phyloP scores from a whole-genome alignment of 37 sponge, comb jelly and placozoan species.

The Beroe forskalii region DNA sequence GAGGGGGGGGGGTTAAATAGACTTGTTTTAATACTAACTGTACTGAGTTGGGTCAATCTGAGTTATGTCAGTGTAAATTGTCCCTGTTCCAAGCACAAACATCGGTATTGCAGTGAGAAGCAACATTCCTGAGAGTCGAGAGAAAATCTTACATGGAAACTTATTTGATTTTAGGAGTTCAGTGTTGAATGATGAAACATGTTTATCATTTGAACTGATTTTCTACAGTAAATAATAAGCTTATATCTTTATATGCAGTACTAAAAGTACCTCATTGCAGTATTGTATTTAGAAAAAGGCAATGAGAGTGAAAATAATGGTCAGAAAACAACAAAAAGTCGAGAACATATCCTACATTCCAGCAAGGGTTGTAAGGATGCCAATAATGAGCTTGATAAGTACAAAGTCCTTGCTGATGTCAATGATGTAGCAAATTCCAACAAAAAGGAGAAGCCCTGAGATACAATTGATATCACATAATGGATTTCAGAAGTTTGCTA shows the following conservation, averaged over 20 bases:
- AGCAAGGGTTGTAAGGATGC: neutral
- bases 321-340: no score
- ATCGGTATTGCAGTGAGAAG: neutral
- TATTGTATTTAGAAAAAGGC: no score
- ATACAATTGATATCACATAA: neutral
- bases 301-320: no score
- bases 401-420: conserved; percentile 42
- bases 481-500: no score
- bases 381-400: neutral
- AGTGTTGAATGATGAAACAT: no score
- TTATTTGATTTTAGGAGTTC: neutral
- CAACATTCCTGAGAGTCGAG: neutral
- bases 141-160: no score
- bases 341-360: neutral
- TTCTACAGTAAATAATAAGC: no score
- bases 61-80: neutral
- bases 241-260: no score
- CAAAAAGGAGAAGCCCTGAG: conserved; percentile 1
- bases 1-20: no score
- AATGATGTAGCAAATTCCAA: conserved; percentile 15
- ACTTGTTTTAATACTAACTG: neutral
- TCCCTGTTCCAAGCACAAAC: conserved; percentile 21
- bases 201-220: no score
- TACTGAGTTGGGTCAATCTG: neutral
- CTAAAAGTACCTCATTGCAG: no score